Evolutionary conservation across 2,113 vertebrate species (phyloP), one percentile per base, ranked within the genome.

Genomic region (Phyllostomus discolor): DNA sequence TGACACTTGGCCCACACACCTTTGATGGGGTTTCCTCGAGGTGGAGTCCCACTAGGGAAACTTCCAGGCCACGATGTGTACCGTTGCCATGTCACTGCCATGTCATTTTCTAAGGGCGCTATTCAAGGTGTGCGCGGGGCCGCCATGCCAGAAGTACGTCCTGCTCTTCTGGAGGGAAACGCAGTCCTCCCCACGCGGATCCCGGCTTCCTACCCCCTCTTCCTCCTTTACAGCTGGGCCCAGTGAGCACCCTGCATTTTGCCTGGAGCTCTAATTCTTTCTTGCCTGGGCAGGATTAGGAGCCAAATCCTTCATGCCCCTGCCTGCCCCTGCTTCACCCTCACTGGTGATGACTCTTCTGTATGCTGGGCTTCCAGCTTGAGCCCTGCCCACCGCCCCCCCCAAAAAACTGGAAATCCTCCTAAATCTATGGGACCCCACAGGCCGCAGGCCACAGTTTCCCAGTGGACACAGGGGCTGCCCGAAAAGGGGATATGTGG

Each of bases 251-350:
- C 43, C 75, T 81, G 76, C 24, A 8, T 50, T 80, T 86, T 57
- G 86, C 64, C 73, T 78, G 50, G 43, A 95, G 95, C 87, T 88
- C 86, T 24, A 64, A 62, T 80, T 70, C 72, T 38, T 95, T 97
- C 93, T 80, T 91, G 96, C 90, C 93, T 86, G 82, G 95, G 91
- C 86, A 0, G 46, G 82, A 91, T 62, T 52, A 54, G 82, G 54
- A 75, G 79, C 91, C 94, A 95, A 89, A 75, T 24, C 85, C 38
- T 33, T 94, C 97, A 15, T 96, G 97, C 72, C 93, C 43, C 91
- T 94, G 97, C 97, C 94, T 50, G 94, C 64, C 82, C 57, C 72
- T 16, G 84, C 50, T 73, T 92, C 57, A 24, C 80, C 67, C 72
- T 78, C 57, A 14, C 15, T 0, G 0, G 67, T 17, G 78, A 88